A percentile compares a stretch with the other conserved stretches of the same genome.
phyloP scores from a whole-genome alignment of 1,140 invertebrate species.

The Drosophila malerkotliana region DNA sequence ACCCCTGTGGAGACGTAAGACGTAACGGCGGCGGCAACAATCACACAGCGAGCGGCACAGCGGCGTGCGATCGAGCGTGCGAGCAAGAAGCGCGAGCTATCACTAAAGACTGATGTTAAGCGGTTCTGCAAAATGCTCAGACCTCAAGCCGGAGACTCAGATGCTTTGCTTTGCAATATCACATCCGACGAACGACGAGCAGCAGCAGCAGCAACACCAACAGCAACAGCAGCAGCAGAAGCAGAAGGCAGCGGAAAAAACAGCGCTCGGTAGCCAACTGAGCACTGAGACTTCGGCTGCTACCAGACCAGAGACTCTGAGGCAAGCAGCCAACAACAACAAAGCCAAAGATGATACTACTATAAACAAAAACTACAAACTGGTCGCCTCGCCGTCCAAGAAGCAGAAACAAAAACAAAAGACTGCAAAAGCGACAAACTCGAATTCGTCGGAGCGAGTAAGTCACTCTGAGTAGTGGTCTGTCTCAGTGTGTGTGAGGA shows the following conservation, averaged over 20 bases:
- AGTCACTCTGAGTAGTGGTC: conserved; percentile 4
- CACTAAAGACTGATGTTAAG: conserved; percentile 84
- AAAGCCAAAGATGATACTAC: conserved; percentile 56
- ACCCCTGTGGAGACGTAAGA: conserved; percentile 8
- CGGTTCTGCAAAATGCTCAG: conserved; percentile 82
- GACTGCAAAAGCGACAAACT: conserved; percentile 57
- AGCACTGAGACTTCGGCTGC: conserved; percentile 34
- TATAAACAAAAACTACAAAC: conserved; percentile 80
- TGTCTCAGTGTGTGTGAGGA: conserved; percentile 24
- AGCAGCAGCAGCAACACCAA: conserved; percentile 31
- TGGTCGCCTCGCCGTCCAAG: conserved; percentile 45
- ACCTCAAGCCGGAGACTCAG: conserved; percentile 51
- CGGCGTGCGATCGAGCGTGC: conserved; percentile 78
- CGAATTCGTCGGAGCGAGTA: conserved; percentile 13
- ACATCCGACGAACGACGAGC: conserved; percentile 46
- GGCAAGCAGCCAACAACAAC: conserved; percentile 15
- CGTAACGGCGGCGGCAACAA: conserved; percentile 10
- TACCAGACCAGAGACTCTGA: conserved; percentile 20
- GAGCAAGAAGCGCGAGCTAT: conserved; percentile 83
- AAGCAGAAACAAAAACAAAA: conserved; percentile 59
- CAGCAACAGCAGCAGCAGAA: conserved; percentile 43
- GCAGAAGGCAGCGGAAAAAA: conserved; percentile 30
- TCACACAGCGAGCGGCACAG: conserved; percentile 46
- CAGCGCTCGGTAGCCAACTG: conserved; percentile 37
- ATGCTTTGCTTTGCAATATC: conserved; percentile 72